These are phyloP conservation scores for Aphelinus atriplicis DNA, from an alignment of 1,140 invertebrate genomes.

Conservation along the genomic window DNA sequence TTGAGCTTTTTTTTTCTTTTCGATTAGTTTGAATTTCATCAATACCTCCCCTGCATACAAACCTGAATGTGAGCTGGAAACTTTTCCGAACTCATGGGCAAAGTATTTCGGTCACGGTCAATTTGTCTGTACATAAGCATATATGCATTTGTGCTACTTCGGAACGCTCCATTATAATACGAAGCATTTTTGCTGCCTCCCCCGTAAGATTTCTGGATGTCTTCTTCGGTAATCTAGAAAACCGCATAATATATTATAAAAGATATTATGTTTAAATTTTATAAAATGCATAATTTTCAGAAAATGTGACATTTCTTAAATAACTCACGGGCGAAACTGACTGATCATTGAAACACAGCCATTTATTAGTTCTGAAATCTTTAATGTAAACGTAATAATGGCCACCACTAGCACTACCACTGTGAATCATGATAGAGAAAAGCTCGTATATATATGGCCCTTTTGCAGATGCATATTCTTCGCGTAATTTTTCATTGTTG, in stretches of 20 bases:
- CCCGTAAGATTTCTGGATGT: constrained; percentile 87
- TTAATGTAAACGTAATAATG: constrained; percentile 96
- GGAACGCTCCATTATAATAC: constrained; percentile 80
- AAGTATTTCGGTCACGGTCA: constrained; percentile 75
- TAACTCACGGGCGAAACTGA: constrained; percentile 70
- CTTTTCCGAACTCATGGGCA: constrained; percentile 74
- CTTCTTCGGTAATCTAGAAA: constrained; percentile 79
- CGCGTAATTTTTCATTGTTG: constrained; percentile 68
- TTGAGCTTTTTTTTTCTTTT: too few species aligned
- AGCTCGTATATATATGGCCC: constrained; percentile 88
- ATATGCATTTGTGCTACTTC: constrained; percentile 90
- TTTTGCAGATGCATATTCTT: constrained; percentile 57
- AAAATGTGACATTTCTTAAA: too few species aligned
- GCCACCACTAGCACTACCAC: constrained; percentile 89
- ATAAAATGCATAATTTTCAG: constrained; percentile 9
- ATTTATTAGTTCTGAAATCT: constrained; percentile 80
- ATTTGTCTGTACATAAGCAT: constrained; percentile 93
- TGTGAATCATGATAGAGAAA: constrained; percentile 94
- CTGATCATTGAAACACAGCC: constrained; percentile 89
- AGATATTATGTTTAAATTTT: constrained; percentile 18
- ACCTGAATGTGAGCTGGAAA: constrained; percentile 80
- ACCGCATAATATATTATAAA: too few species aligned
- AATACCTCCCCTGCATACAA: too few species aligned
- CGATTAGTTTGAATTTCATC: too few species aligned
- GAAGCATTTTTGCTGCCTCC: constrained; percentile 76